Conservation (phyloP, 2,113 vertebrate genomes). For the Amazona vittata region DNA sequence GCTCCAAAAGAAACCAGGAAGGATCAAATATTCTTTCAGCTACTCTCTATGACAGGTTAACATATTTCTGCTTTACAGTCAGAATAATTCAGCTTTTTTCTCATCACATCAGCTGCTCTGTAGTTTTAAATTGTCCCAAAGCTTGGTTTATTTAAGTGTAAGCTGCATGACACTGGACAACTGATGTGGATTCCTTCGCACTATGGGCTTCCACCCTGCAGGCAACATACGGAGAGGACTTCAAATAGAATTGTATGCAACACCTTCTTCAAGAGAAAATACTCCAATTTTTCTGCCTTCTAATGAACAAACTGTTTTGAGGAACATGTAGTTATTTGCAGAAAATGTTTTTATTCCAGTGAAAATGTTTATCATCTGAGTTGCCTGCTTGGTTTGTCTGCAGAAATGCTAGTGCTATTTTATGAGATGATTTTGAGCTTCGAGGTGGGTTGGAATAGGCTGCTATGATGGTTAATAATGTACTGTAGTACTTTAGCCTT, state of each 20-base stretch:
- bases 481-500: background rate
- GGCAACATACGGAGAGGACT: background rate
- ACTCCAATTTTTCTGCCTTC: background rate
- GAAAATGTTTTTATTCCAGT: background rate
- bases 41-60: background rate
- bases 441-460: background rate
- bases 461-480: background rate
- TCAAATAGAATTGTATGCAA: background rate
- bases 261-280: background rate
- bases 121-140: background rate
- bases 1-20: background rate
- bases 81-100: background rate
- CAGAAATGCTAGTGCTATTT: background rate
- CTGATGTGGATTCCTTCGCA: background rate
- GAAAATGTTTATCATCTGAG: conserved; percentile 12
- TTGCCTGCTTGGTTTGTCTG: background rate
- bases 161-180: background rate
- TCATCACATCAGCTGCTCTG: background rate
- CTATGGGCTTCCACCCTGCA: background rate
- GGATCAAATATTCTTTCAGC: background rate
- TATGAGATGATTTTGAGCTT: background rate
- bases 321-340: background rate
- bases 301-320: background rate
- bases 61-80: background rate
- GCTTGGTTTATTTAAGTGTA: background rate